A percentile compares a stretch with the other conserved stretches of the same genome.
Evolutionary conservation across 2,888 invertebrate genomes (phyloP).

Genomic region (Drosophila buzzatii): DNA sequence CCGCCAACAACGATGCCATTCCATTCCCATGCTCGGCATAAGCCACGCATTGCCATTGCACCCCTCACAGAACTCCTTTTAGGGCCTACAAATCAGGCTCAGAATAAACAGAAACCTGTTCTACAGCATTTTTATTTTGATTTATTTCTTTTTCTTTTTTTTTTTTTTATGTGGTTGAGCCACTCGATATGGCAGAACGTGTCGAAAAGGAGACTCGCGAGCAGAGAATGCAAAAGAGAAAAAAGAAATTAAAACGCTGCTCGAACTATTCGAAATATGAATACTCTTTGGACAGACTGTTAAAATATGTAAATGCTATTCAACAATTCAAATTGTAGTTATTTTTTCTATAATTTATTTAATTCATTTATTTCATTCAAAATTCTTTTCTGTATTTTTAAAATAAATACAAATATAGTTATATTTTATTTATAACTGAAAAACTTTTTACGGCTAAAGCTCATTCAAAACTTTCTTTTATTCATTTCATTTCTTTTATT

Average conservation of each 20-base stretch:
- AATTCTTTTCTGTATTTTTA: no score
- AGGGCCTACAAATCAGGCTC: constrained; percentile 25
- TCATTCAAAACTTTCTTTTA: no score
- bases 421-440: no score
- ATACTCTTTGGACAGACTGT: constrained; percentile 18
- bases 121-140: constrained; percentile 42
- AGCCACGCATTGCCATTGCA: constrained; percentile 28
- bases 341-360: no score
- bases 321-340: no score
- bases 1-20: constrained; percentile 35
- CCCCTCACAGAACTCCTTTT: not conserved
- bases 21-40: constrained; percentile 52
- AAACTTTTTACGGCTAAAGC: no score
- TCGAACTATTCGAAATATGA: not conserved
- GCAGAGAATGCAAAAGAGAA: constrained; percentile 12
- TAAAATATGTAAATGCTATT: not conserved
- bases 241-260: not conserved
- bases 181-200: constrained; percentile 52
- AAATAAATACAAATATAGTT: no score
- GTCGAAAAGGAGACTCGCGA: constrained; percentile 41
- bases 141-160: constrained; percentile 2
- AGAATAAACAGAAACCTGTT: constrained; percentile 42
- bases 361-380: no score
- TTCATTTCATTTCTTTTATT: no score
- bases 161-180: constrained; percentile 3